phyloP scores from a whole-genome alignment of 1,140 invertebrate genomes.

The Megalonaias nervosa region DNA sequence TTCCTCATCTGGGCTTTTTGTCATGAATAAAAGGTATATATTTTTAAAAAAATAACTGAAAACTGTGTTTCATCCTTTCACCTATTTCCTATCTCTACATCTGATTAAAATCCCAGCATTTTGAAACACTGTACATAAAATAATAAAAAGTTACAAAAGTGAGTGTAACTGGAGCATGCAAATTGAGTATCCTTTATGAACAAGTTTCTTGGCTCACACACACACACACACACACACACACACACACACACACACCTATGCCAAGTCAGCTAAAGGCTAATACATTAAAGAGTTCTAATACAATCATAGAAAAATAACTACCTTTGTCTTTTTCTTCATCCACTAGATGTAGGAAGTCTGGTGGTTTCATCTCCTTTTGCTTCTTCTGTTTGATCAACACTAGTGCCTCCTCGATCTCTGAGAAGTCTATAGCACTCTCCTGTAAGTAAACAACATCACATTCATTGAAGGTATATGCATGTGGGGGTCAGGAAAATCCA shows the following conservation, averaged over 20 bases:
- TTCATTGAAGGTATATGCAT: not conserved
- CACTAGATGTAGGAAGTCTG: conserved; percentile 68
- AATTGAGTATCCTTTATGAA: too few species aligned
- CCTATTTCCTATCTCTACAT: too few species aligned
- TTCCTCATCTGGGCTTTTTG: too few species aligned
- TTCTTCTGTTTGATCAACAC: conserved; percentile 69
- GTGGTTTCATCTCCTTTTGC: conserved; percentile 54
- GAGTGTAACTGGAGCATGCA: too few species aligned
- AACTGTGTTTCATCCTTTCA: too few species aligned
- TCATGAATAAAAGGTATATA: too few species aligned
- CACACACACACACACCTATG: not conserved
- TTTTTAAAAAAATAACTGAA: too few species aligned
- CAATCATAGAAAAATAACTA: not conserved
- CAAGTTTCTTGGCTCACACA: not conserved
- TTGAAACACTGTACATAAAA: too few species aligned
- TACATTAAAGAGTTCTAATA: not conserved
- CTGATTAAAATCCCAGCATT: too few species aligned
- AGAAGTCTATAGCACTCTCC: conserved; percentile 71
- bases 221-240: not conserved
- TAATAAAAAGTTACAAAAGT: too few species aligned
- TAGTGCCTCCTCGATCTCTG: conserved; percentile 72
- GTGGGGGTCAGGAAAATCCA: too few species aligned
- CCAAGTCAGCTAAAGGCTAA: not conserved
- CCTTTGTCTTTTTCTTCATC: conserved; percentile 57
- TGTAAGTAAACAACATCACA: conserved; percentile 37